Base-by-base conservation (phyloP, 2,797 vertebrate species). In the Sebastes minor region DNA sequence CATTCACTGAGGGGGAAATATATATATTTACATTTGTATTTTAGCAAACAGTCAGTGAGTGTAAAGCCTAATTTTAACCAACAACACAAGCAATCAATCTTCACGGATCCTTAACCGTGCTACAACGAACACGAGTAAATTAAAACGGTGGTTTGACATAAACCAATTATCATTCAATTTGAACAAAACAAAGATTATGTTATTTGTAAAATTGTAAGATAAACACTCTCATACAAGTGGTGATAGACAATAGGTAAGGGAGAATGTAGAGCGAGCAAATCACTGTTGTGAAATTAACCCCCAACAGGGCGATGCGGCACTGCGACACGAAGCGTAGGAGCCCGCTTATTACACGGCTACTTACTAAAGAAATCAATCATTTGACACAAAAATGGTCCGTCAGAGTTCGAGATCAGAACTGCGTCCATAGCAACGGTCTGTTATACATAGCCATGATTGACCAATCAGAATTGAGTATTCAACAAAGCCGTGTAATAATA, bases 1-100 rank as follows among this genome's bases (percentile, higher is more conserved):
- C 70, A 0, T 38, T 38, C 56, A 85, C 95, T 95, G 89, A 78
- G 28, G 56, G 1, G 35, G 13, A 16, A 25, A 35, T 56, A 49
- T 2, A 76, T 57, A 57, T 7, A 4, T n/a, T 67, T 4, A 14
- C 0, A 32, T 32, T n/a, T n/a, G 9, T 55, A 14, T 28, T 42
- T n/a, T 33, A 42, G 35, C 12, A 1, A n/a, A 32, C 12, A 32
- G 23, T 23, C 5, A 65, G 11, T 8, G 13, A 55, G n/a, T 16
- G 10, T 13, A 55, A 52, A 64, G 6, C 11, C 20, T 52, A 0
- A 52, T 14, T 52, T 52, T 52, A 6, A 55, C n/a, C 22, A 55
- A 55, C 53, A 55, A 6, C 53, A 55, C 53, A 55, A 4, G 20
- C 7, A 55, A 55, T 23, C 18, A 49, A 49, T 20, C 8, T 25